Evolutionary conservation across 2,797 vertebrate genomes (phyloP), one percentile per base, ranked within the genome.

Genomic region (Enteromius fasciolatus): DNA sequence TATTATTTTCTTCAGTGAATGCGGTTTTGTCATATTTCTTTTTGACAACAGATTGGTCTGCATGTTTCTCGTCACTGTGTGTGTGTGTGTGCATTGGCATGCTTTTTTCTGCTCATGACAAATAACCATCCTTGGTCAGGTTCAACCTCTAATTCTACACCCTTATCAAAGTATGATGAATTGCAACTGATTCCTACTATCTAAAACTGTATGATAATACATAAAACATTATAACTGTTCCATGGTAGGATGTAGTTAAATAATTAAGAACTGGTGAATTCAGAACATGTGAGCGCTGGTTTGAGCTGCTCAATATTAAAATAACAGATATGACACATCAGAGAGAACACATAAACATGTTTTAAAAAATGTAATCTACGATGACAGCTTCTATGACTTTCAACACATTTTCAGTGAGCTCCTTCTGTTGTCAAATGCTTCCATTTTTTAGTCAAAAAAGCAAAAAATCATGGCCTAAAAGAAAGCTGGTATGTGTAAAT

Each of bases 381-480:
- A 78, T 18, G n/a, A 6, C 36, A 63, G 50, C 39, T 77, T 46
- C 67, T 36, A 44, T 41, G 23, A 79, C 52, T 33, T 74, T n/a
- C 31, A 70, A n/a, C 54, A 63, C 12, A 33, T 48, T 80, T 72
- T 18, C 39, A 39, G 31, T 52, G 8, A 39, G 20, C 5, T 67
- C 31, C 31, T 79, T 68, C 9, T 79, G 10, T 33, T 72, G 68
- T 72, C 25, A 80, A 80, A 63, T 33, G 67, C 18, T 80, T 61
- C 0, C 5, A 20, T 61, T 72, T 57, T 33, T 61, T 12, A 46
- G 50, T 4, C 52, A 46, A n/a, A 80, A 54, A 59, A 44, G 9
- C 36, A 39, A 33, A 39, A 61, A 80, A 46, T 61, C 1, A 1
- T 33, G 10, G 11, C 36, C 25, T 80, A 36, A 41, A 80, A 59